These are phyloP conservation scores for Emydocephalus ijimae DNA, from an alignment of 2,113 vertebrate species.

Conservation along the genomic window DNA sequence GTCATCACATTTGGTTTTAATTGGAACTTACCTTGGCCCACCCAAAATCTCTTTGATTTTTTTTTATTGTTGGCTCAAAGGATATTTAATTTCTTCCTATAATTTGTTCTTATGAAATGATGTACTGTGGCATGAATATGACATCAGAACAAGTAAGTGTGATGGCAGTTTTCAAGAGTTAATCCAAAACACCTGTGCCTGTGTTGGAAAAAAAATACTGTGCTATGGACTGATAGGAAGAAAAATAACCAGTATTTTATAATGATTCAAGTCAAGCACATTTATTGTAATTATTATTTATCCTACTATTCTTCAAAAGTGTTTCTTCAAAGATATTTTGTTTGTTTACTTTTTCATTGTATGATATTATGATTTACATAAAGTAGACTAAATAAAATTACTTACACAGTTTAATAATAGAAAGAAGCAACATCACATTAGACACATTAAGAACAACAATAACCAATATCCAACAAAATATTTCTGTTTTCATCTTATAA, in stretches of 20 bases:
- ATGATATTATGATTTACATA: neutral
- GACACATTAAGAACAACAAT: neutral
- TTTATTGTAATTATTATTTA: conserved; percentile 7
- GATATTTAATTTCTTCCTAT: conserved; percentile 54
- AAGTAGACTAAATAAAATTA: neutral
- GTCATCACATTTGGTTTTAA: conserved; percentile 58
- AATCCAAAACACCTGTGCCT: conserved; percentile 56
- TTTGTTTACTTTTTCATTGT: neutral
- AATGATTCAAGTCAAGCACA: conserved; percentile 21
- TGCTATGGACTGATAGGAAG: conserved; percentile 33
- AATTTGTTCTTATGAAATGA: conserved; percentile 46
- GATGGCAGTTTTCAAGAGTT: conserved; percentile 60
- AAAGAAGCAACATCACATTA: neutral
- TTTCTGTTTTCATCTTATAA: neutral
- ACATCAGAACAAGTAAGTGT: conserved; percentile 39
- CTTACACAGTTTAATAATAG: neutral
- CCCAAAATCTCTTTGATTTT: conserved; percentile 41
- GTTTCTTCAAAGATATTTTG: too few relatives aligned
- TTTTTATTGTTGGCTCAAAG: conserved; percentile 44
- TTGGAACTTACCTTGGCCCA: conserved; percentile 41
- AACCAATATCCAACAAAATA: neutral
- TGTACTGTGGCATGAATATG: conserved; percentile 45
- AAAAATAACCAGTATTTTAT: conserved; percentile 50
- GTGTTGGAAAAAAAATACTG: conserved; percentile 39
- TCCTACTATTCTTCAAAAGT: neutral